Evolutionary conservation across 2,113 vertebrate genomes (phyloP), one percentile per base, ranked within the genome.

Genomic region (Centropristis striata): DNA sequence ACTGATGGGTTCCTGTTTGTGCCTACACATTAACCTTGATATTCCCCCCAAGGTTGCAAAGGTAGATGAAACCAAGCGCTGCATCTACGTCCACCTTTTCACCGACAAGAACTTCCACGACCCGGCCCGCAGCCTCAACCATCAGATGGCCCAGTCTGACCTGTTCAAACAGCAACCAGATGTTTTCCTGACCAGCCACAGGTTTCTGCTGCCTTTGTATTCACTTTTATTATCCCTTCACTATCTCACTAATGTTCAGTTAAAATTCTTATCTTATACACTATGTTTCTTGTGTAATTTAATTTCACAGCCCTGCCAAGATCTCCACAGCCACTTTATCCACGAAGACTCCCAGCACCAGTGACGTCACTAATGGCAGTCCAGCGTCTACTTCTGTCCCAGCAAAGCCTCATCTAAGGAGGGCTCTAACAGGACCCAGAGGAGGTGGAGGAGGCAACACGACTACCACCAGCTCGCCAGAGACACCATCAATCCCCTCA

Each of bases 121-220:
- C 41, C 71, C 90, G 14, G 93, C 95, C 32, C 92, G 39, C 49
- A 98, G 98, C 60, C 79, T 99, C 80, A 99, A 98, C 72, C 95
- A 75, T 21, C 96, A 97, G 91, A 96, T 99, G 76, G 95, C 95
- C 28, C 95, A 94, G 1, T 96, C 95, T 1, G 96, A 98, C 88
- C 89, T 98, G 82, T 97, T 97, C 93, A 97, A 96, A 84, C 96
- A 98, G 69, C 96, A 97, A 77, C 96, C 96, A 10, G 97, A 98
- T 78, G 96, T 97, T 84, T 97, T 97, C 81, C 82, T 99, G 86
- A 97, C 96, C 4, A 96, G 93, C 91, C 23, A 85, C 92, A 80
- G 93, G 92, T 93, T n/a, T 51, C 47, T 44, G 0, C 44, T 15
- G 25, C 69, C 61, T 63, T 69, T 50, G 5, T 10, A 25, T 14